A percentile compares a stretch with the other conserved stretches of the same genome.
These are phyloP conservation scores for Thryonomys swinderianus DNA, from an alignment of 2,113 vertebrate genomes.

Conservation along the genomic window DNA sequence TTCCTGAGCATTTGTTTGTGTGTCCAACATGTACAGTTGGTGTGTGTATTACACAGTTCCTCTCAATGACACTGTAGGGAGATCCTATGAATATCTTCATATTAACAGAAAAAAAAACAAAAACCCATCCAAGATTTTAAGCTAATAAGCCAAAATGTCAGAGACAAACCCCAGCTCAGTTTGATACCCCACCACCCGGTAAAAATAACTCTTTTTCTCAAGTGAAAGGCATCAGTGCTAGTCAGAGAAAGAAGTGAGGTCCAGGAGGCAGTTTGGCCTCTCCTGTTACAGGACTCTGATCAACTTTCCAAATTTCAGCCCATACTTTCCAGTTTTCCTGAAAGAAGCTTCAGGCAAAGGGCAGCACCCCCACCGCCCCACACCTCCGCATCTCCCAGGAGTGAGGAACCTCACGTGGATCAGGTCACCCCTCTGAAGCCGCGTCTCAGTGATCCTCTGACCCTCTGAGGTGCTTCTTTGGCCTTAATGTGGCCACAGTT, in stretches of 20 bases:
- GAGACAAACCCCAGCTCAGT: slow-evolving; percentile 24
- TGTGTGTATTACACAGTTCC: not conserved
- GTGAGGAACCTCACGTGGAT: slow-evolving; percentile 53
- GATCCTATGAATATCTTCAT: not conserved
- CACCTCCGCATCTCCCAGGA: slow-evolving; percentile 64
- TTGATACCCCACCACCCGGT: not conserved
- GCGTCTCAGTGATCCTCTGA: slow-evolving; percentile 15
- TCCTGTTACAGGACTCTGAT: not conserved
- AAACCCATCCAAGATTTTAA: not conserved
- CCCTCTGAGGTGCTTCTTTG: not conserved
- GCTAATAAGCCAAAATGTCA: not conserved
- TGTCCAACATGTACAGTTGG: not conserved
- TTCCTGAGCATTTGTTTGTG: not conserved
- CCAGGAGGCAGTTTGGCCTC: not conserved
- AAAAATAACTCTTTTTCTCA: not conserved
- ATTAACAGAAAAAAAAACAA: slow-evolving; percentile 37
- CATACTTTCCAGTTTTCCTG: not conserved
- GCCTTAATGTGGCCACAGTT: slow-evolving; percentile 8
- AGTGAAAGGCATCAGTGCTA: not conserved
- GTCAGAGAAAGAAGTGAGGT: not conserved
- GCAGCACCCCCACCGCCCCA: slow-evolving; percentile 36
- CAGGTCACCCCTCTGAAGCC: slow-evolving; percentile 52
- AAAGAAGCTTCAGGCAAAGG: slow-evolving; percentile 19
- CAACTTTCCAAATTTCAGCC: slow-evolving; percentile 51
- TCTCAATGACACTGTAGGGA: not conserved